phyloP scores from a whole-genome alignment of 2,113 vertebrate species.

The Eulemur macaco region DNA sequence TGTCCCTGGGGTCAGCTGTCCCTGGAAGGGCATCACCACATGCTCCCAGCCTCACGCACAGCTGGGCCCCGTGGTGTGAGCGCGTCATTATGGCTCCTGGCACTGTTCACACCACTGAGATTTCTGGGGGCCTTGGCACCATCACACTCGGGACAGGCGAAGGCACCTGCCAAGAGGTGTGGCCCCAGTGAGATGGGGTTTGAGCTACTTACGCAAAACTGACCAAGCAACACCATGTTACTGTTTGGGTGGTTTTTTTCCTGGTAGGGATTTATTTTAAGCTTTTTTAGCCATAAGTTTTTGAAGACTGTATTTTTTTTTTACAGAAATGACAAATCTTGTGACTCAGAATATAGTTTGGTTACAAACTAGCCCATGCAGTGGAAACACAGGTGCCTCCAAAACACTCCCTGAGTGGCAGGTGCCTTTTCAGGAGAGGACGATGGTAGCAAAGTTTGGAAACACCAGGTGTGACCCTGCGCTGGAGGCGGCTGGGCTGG shows the following conservation, averaged over 20 bases:
- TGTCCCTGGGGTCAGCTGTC: not conserved
- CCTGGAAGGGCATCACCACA: not conserved
- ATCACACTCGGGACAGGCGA: not conserved
- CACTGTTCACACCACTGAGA: not conserved
- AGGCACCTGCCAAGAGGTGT: not conserved
- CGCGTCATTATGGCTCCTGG: not conserved
- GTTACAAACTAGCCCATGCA: too few species aligned
- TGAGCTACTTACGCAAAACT: not conserved
- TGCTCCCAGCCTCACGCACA: not conserved
- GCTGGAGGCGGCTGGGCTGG: too few species aligned
- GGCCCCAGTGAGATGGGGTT: not conserved
- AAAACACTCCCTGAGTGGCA: not conserved
- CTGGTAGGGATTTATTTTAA: not conserved
- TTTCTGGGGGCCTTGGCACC: not conserved
- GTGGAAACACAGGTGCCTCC: too few species aligned
- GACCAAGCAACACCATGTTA: rapidly evolving
- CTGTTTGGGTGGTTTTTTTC: not conserved
- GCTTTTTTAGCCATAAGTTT: not conserved
- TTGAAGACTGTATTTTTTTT: not conserved
- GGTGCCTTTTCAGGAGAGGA: not conserved
- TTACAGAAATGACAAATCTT: not conserved
- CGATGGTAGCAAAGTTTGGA: not conserved
- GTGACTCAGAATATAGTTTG: not conserved
- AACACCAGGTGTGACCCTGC: too few species aligned
- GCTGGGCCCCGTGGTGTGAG: not conserved